phyloP scores from a whole-genome alignment of 2,888 invertebrate species.

The Cacoxenus indagator region DNA sequence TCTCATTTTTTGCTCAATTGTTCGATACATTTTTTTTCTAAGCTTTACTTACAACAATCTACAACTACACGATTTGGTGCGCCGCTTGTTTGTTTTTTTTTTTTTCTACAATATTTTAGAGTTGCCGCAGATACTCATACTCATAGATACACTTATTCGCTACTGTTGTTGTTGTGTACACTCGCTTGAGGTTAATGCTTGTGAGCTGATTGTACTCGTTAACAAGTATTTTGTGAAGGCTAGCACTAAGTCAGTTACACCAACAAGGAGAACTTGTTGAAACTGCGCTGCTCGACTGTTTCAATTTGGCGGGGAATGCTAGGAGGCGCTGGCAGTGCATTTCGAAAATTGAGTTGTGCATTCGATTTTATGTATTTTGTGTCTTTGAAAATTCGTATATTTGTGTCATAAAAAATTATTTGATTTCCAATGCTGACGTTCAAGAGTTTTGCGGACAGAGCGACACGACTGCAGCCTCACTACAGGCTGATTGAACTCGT shows the following conservation, averaged over 20 bases:
- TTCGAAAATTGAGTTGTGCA: conserved; percentile 1
- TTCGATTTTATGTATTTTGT: background rate
- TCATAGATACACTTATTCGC: background rate
- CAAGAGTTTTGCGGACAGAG: background rate
- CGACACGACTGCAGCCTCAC: background rate
- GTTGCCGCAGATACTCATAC: background rate
- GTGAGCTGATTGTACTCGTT: conserved; percentile 34
- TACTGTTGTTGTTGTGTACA: background rate
- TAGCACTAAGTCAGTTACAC: conserved; percentile 13
- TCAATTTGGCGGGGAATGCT: no score
- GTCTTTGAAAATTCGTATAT: background rate
- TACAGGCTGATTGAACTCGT: background rate
- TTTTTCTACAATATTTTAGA: background rate
- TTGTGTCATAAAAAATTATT: background rate
- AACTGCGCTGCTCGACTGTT: no score
- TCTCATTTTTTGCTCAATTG: background rate
- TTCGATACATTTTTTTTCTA: background rate
- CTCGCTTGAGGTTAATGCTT: conserved; percentile 3
- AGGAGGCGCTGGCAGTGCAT: no score
- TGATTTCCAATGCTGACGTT: background rate
- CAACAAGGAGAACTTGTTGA: conserved; percentile 20
- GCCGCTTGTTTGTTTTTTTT: background rate
- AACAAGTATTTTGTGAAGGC: conserved; percentile 51
- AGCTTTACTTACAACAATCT: background rate
- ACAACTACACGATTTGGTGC: background rate